These are phyloP conservation scores for Pseudanteris insignis DNA, from an alignment of 2,888 invertebrate species.

Conservation along the genomic window DNA sequence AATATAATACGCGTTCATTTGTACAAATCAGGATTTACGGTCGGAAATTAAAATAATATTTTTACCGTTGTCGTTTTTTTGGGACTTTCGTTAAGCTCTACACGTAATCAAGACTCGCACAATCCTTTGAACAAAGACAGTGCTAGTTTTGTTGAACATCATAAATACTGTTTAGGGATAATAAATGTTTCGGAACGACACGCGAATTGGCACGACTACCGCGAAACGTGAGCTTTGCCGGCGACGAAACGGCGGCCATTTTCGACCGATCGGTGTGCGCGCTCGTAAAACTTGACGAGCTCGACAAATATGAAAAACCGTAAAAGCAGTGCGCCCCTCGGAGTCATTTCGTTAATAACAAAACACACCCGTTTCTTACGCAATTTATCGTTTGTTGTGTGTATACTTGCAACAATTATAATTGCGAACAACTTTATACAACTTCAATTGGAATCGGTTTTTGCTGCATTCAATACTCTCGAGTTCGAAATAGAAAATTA, in stretches of 20 bases:
- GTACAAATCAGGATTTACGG: no score
- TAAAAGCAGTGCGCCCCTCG: conserved; percentile 61
- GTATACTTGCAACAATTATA: conserved; percentile 9
- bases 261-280: conserved; percentile 53
- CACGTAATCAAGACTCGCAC: no score
- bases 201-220: conserved; percentile 19
- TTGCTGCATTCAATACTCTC: no score
- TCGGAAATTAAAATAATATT: no score
- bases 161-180: conserved; percentile 28
- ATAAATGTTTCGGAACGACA: conserved; percentile 30
- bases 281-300: conserved; percentile 64
- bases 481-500: no score
- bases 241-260: conserved; percentile 46
- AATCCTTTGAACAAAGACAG: no score
- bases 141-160: neutral
- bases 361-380: conserved; percentile 38
- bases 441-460: no score
- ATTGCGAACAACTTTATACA: neutral
- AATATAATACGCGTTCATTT: no score
- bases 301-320: conserved; percentile 65
- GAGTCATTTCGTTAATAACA: conserved; percentile 49
- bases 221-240: conserved; percentile 26
- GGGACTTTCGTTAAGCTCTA: no score
- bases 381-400: conserved; percentile 22
- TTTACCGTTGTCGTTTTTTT: no score